Conservation (phyloP, 2,113 vertebrate species). For the Sprattus sprattus region DNA sequence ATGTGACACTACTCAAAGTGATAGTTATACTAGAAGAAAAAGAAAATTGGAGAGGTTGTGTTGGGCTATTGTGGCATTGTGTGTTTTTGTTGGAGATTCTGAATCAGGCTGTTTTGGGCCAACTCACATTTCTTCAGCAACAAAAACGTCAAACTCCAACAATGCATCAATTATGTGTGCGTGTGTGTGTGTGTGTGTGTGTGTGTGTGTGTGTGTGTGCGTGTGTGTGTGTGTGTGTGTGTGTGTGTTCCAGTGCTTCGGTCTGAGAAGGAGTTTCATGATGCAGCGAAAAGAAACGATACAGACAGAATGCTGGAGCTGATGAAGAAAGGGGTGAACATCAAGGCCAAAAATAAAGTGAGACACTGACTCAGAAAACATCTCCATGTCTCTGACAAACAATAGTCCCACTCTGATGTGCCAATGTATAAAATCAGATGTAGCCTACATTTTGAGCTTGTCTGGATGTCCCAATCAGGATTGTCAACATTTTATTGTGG, state of each 20-base stretch:
- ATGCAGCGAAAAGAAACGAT: constrained; percentile 77
- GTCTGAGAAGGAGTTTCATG: constrained; percentile 83
- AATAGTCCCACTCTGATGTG: background rate
- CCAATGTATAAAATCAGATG: background rate
- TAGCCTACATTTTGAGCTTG: background rate
- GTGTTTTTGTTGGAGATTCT: background rate
- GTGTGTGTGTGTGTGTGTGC: background rate
- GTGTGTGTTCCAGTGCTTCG: constrained; percentile 73
- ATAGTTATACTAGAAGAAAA: background rate
- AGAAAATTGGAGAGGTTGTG: too few relatives aligned
- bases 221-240: background rate
- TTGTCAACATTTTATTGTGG: background rate
- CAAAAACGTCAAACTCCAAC: background rate
- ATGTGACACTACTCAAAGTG: background rate
- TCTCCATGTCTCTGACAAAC: background rate
- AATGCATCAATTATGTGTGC: background rate
- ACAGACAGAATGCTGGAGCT: constrained; percentile 73
- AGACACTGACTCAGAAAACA: constrained; percentile 39
- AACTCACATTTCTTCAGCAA: background rate
- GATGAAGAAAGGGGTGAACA: constrained; percentile 77
- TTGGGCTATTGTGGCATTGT: background rate
- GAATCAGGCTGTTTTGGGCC: background rate
- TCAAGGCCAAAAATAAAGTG: constrained; percentile 82
- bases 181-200: background rate
- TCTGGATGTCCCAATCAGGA: background rate